These are phyloP conservation scores for Macroramphosus scolopax DNA, from an alignment of 2,797 vertebrate species.

Conservation along the genomic window DNA sequence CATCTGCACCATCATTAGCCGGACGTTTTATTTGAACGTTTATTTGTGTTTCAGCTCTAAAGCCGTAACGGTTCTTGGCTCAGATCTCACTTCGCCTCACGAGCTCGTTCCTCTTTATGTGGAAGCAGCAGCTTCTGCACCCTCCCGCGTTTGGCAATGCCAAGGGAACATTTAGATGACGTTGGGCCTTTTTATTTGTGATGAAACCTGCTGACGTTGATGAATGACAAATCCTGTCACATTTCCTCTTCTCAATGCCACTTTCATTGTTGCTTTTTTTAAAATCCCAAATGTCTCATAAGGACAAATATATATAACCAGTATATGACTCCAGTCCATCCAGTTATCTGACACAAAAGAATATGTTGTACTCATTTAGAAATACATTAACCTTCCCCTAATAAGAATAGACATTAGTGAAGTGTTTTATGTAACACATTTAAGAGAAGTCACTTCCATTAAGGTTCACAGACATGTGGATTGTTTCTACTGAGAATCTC, in stretches of 20 bases:
- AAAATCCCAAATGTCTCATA: too few relatives aligned
- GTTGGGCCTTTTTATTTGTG: constrained; percentile 16
- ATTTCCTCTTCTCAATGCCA: constrained; percentile 56
- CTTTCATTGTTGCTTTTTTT: constrained; percentile 2
- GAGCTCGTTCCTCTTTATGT: constrained; percentile 6
- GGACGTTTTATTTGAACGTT: not conserved
- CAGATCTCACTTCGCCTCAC: not conserved
- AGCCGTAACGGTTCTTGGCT: constrained; percentile 7
- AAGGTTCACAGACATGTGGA: not conserved
- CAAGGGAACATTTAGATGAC: constrained; percentile 24
- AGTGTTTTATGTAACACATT: too few relatives aligned
- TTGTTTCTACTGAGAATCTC: constrained; percentile 37
- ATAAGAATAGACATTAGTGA: too few relatives aligned
- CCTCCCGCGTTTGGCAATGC: constrained; percentile 6
- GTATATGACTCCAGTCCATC: not conserved
- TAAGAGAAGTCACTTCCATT: too few relatives aligned
- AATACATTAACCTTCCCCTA: too few relatives aligned
- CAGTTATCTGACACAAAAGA: not conserved
- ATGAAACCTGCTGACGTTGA: constrained; percentile 45
- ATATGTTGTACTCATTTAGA: constrained; percentile 7
- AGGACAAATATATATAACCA: too few relatives aligned
- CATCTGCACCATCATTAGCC: too few relatives aligned
- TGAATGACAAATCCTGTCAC: constrained; percentile 29
- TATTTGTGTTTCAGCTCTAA: constrained; percentile 1
- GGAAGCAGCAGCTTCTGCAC: constrained; percentile 20